Conservation (phyloP, 2,888 invertebrate species). For the Seladonia tumulorum region DNA sequence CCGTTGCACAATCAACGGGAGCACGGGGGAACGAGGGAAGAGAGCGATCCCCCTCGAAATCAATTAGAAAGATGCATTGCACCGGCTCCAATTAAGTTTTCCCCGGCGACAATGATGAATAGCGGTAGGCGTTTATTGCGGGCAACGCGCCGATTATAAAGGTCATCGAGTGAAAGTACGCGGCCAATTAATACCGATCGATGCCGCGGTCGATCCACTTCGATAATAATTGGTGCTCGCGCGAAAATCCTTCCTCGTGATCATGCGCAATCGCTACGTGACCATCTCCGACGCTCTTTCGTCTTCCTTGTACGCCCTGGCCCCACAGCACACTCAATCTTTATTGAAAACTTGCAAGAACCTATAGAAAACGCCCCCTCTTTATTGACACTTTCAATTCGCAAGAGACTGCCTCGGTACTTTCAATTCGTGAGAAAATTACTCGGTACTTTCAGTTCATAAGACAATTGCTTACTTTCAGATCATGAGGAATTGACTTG, state of each 20-base stretch:
- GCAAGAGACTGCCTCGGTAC: no score
- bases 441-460: not conserved
- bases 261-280: conserved; percentile 49
- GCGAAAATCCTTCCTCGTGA: conserved; percentile 56
- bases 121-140: conserved; percentile 45
- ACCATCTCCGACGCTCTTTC: conserved; percentile 24
- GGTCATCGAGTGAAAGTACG: conserved; percentile 67
- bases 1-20: not conserved
- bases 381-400: not conserved
- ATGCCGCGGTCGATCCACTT: conserved; percentile 46
- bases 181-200: conserved; percentile 69
- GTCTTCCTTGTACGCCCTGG: not conserved
- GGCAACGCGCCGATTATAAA: conserved; percentile 61
- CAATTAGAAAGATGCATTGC: conserved; percentile 48
- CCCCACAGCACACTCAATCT: not conserved
- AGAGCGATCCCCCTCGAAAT: conserved; percentile 34
- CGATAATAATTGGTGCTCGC: conserved; percentile 62
- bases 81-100: conserved; percentile 61
- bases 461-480: no score
- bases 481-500: no score
- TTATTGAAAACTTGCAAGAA: not conserved
- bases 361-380: not conserved
- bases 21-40: not conserved
- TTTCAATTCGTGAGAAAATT: not conserved
- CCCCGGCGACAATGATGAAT: conserved; percentile 66